A percentile compares a stretch with the other conserved stretches of the same genome.
Conservation (phyloP, 2,797 vertebrate genomes). For the Mallotus villosus region DNA sequence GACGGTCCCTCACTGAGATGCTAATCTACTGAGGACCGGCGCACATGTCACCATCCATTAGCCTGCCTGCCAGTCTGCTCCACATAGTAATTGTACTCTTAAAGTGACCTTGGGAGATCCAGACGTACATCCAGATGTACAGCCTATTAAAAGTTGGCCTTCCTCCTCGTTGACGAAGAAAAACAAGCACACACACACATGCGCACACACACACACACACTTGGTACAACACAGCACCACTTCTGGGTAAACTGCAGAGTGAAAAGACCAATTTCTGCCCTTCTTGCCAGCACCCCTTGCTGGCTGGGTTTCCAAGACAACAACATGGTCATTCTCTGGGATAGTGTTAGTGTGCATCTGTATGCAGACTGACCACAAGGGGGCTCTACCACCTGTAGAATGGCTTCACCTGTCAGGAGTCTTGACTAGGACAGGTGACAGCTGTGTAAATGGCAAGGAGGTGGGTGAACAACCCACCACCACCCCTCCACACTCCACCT, state of each 20-base stretch:
- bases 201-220: slow-evolving; percentile 6
- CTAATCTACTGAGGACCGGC: neutral
- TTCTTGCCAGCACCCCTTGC: too few relatives aligned
- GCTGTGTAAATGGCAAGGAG: too few relatives aligned
- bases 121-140: neutral
- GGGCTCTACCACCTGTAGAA: too few relatives aligned
- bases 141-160: slow-evolving; percentile 9
- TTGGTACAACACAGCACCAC: neutral
- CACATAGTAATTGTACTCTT: slow-evolving; percentile 20
- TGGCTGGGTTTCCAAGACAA: too few relatives aligned
- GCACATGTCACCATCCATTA: slow-evolving; percentile 18
- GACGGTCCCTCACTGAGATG: neutral
- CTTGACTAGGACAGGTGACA: too few relatives aligned
- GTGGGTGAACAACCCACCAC: too few relatives aligned
- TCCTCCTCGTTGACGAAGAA: neutral
- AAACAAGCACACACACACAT: neutral
- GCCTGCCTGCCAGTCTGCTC: slow-evolving; percentile 7
- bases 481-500: too few relatives aligned
- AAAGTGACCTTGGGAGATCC: slow-evolving; percentile 14
- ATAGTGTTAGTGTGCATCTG: too few relatives aligned
- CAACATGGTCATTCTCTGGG: too few relatives aligned
- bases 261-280: neutral
- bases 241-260: too few relatives aligned
- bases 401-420: too few relatives aligned
- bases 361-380: too few relatives aligned